Evolutionary conservation across 2,797 vertebrate genomes (phyloP).

Genomic region (Hyperoplus immaculatus): DNA sequence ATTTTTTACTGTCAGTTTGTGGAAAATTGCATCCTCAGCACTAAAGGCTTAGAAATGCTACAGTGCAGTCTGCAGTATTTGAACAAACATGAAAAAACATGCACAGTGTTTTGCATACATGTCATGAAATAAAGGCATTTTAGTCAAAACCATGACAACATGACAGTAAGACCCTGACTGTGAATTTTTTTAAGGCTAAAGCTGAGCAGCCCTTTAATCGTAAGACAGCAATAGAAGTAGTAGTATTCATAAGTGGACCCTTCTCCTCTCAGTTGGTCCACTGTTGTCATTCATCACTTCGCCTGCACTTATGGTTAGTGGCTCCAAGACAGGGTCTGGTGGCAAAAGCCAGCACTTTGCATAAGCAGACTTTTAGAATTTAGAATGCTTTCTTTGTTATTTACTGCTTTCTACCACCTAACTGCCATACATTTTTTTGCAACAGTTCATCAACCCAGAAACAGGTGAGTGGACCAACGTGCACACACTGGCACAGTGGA

Average conservation of each 20-base stretch:
- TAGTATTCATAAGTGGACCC: neutral
- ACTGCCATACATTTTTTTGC: neutral
- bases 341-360: neutral
- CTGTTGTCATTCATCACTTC: constrained; percentile 1
- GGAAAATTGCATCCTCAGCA: neutral
- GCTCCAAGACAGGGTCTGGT: neutral
- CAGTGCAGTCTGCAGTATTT: neutral
- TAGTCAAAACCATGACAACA: neutral
- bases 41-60: neutral
- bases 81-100: neutral
- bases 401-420: neutral
- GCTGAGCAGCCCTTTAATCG: neutral
- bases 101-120: neutral
- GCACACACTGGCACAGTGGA: neutral
- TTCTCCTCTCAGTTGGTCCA: neutral
- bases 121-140: neutral
- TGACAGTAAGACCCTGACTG: neutral
- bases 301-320: neutral
- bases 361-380: neutral
- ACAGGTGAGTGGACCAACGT: constrained; percentile 5
- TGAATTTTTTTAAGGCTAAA: neutral
- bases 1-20: neutral
- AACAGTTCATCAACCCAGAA: constrained; percentile 3
- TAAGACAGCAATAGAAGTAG: neutral
- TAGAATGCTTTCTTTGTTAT: neutral